Evolutionary conservation across 2,797 vertebrate species (phyloP), one percentile per base, ranked within the genome.

Genomic region (Aplochiton taeniatus): DNA sequence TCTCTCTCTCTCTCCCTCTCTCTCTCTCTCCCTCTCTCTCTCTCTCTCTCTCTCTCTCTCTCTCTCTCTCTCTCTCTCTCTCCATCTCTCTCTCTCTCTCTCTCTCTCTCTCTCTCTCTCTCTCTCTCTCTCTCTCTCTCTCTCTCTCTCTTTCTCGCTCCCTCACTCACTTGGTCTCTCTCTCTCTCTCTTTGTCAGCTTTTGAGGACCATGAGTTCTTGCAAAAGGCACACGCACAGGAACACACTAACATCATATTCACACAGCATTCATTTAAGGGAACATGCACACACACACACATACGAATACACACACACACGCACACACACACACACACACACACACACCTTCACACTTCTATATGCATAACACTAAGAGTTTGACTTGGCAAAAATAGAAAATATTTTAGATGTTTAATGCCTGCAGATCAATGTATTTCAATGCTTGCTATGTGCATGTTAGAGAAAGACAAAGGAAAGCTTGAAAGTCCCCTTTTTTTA

Each of bases 161-260:
- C 50, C 19, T 61, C 59, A 49, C 43, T 59, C 14, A 19, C 11
- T 47, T 9, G 12, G 20, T 61, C 19, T 49, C 13, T 14, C 13
- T 14, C 9, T 48, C 46, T 48, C 46, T 48, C 46, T 45, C 50
- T 18, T 20, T 76, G 77, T 9, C 63, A 66, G 72, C 70, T 81
- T 88, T 86, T 83, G 70, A 66, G 78, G 69, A 78, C 75, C 60
- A 51, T 70, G 60, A 78, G 64, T 65, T 79, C 65, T 69, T 65
- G 80, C 76, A 81, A 74, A 53, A 67, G 53, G 78, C 76, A 80
- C 71, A 72, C 64, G 19, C 77, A 64, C 69, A 72, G 67, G n/a
- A 31, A 70, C 65, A 77, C 61, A 70, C 79, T 69, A 14, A 51
- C 17, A 12, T 18, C 16, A 42, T 19, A 62, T 57, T 55, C 70